Percentiles rank a stretch among this genome's conserved stretches.
phyloP scores from a whole-genome alignment of 2,113 vertebrate species.

The Sturnus vulgaris region DNA sequence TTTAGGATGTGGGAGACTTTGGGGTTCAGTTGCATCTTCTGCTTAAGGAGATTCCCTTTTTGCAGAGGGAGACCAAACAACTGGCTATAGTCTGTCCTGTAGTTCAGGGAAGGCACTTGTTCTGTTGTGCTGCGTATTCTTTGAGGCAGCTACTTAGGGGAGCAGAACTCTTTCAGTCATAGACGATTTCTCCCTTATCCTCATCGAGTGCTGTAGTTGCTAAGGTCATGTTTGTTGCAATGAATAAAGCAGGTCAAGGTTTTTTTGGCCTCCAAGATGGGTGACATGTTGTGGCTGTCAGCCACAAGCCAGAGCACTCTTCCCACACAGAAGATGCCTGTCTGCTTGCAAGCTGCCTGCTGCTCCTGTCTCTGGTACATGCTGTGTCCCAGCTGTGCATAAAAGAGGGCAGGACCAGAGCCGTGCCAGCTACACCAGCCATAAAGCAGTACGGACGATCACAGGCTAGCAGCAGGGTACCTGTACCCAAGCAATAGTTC shows the following conservation, averaged over 20 bases:
- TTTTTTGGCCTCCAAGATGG: not conserved
- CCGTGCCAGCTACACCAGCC: not conserved
- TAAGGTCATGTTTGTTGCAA: not conserved
- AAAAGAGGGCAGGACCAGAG: not conserved
- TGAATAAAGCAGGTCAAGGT: not conserved
- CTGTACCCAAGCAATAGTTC: not conserved
- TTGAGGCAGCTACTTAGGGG: not conserved
- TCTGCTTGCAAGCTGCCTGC: not conserved
- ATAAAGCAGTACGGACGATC: not conserved
- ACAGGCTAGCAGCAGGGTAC: not conserved
- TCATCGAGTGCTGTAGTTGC: rapidly evolving
- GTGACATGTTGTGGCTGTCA: not conserved
- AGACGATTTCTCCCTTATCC: not conserved
- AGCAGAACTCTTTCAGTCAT: not conserved
- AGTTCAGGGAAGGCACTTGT: not conserved
- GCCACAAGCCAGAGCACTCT: not conserved
- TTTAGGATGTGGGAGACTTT: not conserved
- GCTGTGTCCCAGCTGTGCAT: rapidly evolving
- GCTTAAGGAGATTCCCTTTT: not conserved
- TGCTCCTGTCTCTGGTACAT: not conserved
- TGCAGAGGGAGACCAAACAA: not conserved
- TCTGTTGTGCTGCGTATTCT: not conserved
- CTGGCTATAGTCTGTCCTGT: not conserved
- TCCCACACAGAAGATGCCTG: not conserved
- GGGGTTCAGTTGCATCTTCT: not conserved